Evolutionary conservation across 1,140 invertebrate genomes (phyloP).

Genomic region (Diploscapter pachys): DNA sequence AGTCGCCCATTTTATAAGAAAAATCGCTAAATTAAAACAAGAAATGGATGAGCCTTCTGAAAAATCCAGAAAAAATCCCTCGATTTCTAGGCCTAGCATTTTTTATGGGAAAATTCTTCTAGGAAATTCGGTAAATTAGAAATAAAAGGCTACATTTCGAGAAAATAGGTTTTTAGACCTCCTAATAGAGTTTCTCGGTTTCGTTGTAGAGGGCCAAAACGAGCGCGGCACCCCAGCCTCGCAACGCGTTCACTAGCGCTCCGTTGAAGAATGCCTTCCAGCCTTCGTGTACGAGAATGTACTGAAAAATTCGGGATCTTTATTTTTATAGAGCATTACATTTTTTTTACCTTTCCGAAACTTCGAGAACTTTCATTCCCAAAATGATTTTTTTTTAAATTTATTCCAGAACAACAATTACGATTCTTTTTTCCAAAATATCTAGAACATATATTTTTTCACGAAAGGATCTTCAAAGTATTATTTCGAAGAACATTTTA

Average conservation of each 20-base stretch:
- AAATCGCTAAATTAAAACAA: too few relatives aligned
- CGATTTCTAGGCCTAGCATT: too few relatives aligned
- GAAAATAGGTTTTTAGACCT: too few relatives aligned
- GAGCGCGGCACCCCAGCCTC: slow-evolving; percentile 66
- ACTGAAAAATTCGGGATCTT: slow-evolving; percentile 65
- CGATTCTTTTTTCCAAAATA: neutral
- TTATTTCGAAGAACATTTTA: slow-evolving; percentile 34
- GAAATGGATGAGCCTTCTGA: too few relatives aligned
- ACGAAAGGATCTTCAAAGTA: slow-evolving; percentile 2
- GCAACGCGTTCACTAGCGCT: slow-evolving; percentile 64
- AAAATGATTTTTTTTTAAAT: neutral
- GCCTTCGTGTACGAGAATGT: slow-evolving; percentile 64
- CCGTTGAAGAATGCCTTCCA: slow-evolving; percentile 64
- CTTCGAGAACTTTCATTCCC: neutral
- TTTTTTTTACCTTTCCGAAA: neutral
- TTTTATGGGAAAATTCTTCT: too few relatives aligned
- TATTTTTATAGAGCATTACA: neutral
- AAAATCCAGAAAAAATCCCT: too few relatives aligned
- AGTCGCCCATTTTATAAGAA: too few relatives aligned
- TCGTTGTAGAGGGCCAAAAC: slow-evolving; percentile 66
- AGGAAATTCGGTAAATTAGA: too few relatives aligned
- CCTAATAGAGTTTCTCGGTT: slow-evolving; percentile 57
- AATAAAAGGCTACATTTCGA: too few relatives aligned
- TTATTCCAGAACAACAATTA: neutral
- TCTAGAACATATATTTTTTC: neutral